Conservation (phyloP, 2,113 vertebrate species). For the Zootoca vivipara region DNA sequence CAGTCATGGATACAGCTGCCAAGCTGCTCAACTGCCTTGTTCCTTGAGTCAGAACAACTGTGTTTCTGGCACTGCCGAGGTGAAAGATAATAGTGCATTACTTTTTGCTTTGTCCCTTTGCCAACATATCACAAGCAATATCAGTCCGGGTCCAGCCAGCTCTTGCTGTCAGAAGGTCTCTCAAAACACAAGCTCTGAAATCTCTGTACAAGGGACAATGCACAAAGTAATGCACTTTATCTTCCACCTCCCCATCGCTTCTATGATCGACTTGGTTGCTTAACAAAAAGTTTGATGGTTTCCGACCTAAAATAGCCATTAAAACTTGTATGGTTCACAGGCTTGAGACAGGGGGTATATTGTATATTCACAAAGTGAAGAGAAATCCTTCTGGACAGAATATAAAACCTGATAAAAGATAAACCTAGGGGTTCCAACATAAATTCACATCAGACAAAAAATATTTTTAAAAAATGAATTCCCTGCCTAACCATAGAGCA, state of each 20-base stretch:
- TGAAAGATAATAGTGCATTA: too few relatives aligned
- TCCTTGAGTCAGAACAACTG: too few relatives aligned
- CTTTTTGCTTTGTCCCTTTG: too few relatives aligned
- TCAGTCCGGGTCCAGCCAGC: too few relatives aligned
- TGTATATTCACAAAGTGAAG: not conserved
- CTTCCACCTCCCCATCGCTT: conserved; percentile 11
- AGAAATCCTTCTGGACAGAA: not conserved
- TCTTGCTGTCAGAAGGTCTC: too few relatives aligned
- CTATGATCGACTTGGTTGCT: conserved; percentile 55
- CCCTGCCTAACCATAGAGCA: not conserved
- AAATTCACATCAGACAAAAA: not conserved
- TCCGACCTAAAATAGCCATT: conserved; percentile 58
- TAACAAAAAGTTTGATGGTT: conserved; percentile 55
- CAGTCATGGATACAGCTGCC: too few relatives aligned
- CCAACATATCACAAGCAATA: too few relatives aligned
- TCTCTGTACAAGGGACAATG: too few relatives aligned
- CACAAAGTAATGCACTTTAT: too few relatives aligned
- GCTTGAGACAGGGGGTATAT: not conserved
- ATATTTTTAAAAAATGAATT: not conserved
- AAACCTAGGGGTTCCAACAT: not conserved
- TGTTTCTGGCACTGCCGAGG: too few relatives aligned
- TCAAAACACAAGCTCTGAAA: too few relatives aligned
- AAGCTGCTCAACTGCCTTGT: too few relatives aligned
- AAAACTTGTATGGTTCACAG: not conserved
- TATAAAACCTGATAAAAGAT: not conserved